Conservation (phyloP, 2,888 invertebrate species). For the Vannuccia rotundouncinata region DNA sequence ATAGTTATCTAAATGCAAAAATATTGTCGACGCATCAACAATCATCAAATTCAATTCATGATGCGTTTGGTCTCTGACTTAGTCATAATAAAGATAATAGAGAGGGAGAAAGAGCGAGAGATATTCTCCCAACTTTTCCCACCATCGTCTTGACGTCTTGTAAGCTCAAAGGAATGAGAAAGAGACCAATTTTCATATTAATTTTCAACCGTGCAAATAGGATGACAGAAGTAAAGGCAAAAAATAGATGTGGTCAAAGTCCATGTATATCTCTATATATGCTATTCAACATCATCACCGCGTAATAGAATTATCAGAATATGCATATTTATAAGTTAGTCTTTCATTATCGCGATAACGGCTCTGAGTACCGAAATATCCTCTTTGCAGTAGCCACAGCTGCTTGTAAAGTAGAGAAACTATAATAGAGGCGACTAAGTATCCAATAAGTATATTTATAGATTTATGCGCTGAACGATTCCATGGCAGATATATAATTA, state of each 20-base stretch:
- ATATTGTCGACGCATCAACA: background rate
- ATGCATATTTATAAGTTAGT: constrained; percentile 23
- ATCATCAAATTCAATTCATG: constrained; percentile 16
- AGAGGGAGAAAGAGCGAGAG: background rate
- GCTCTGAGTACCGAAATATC: background rate
- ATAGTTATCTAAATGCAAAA: constrained; percentile 10
- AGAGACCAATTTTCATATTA: background rate
- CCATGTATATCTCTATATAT: background rate
- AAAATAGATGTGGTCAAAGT: background rate
- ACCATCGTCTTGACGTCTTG: background rate
- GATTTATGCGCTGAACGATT: no score
- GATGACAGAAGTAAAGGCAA: no score
- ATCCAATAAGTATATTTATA: no score
- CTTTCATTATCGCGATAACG: background rate
- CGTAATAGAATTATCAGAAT: constrained; percentile 26
- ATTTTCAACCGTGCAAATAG: background rate
- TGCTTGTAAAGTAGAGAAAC: no score
- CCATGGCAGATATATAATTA: no score
- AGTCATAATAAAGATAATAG: constrained; percentile 11
- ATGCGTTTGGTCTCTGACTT: background rate
- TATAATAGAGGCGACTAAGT: no score
- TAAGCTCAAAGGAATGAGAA: background rate
- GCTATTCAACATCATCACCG: background rate
- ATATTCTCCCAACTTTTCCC: background rate
- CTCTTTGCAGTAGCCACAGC: no score